These are phyloP conservation scores for Byasa hedistus DNA, from an alignment of 2,888 invertebrate species.

Conservation along the genomic window DNA sequence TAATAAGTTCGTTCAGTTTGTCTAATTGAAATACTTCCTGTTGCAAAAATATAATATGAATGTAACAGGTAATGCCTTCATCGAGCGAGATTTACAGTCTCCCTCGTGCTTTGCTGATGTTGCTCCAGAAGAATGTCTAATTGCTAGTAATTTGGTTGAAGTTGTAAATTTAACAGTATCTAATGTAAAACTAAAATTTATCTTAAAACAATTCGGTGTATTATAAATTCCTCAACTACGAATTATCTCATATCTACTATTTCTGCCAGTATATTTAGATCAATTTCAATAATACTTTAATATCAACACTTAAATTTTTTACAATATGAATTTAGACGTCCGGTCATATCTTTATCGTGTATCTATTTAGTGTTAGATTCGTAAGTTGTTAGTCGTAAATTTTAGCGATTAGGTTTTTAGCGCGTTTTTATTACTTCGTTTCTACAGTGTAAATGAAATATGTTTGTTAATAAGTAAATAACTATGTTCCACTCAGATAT, in stretches of 20 bases:
- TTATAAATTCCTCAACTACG: too few relatives aligned
- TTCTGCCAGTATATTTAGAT: neutral
- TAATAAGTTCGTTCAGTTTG: neutral
- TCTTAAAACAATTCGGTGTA: too few relatives aligned
- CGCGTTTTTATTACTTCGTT: conserved; percentile 2
- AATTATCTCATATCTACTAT: neutral
- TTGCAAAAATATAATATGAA: neutral
- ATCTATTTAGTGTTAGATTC: neutral
- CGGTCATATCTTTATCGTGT: conserved; percentile 25
- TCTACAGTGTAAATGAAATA: neutral
- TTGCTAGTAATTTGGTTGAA: too few relatives aligned
- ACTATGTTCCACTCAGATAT: neutral
- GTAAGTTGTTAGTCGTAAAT: conserved; percentile 5
- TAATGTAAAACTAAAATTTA: too few relatives aligned
- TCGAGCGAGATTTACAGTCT: too few relatives aligned
- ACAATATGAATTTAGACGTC: conserved; percentile 16
- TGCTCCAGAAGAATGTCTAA: too few relatives aligned
- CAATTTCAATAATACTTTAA: conserved; percentile 1
- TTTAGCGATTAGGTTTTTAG: conserved; percentile 12
- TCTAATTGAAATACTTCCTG: neutral
- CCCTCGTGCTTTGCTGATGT: too few relatives aligned
- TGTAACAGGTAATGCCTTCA: neutral
- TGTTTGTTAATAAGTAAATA: neutral
- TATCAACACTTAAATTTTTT: conserved; percentile 4
- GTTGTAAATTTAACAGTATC: too few relatives aligned